Evolutionary conservation across 2,888 invertebrate species (phyloP).

Genomic region (Cremastinae sp.): DNA sequence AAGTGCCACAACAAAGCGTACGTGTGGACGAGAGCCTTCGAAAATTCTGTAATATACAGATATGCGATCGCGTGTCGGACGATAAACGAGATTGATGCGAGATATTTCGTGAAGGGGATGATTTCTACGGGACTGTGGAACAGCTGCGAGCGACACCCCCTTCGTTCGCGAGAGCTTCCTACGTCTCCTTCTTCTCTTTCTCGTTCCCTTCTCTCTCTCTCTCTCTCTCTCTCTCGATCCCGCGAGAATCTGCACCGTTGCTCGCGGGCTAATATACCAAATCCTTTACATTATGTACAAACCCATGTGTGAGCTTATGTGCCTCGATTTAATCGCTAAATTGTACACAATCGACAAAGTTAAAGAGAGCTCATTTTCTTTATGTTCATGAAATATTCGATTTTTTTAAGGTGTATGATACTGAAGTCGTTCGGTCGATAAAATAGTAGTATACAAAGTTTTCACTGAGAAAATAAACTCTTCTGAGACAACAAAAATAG

Average conservation of each 20-base stretch:
- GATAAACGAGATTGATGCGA: conserved; percentile 48
- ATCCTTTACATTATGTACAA: no score
- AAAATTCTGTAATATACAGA: neutral
- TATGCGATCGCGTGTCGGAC: conserved; percentile 33
- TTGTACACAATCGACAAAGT: no score
- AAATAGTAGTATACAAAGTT: no score
- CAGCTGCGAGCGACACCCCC: conserved; percentile 76
- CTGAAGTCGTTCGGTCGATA: no score
- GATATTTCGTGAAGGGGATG: conserved; percentile 55
- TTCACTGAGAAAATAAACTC: no score
- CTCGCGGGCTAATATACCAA: conserved; percentile 24
- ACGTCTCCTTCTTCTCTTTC: conserved; percentile 27
- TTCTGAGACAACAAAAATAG: no score
- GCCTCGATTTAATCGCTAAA: no score
- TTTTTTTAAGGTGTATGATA: no score
- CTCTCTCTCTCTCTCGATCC: conserved; percentile 25
- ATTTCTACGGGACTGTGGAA: conserved; percentile 68
- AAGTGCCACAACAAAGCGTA: conserved; percentile 17
- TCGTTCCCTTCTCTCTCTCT: conserved; percentile 15
- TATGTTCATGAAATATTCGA: no score
- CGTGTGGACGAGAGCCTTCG: neutral
- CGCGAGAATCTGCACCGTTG: neutral
- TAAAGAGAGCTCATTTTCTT: no score
- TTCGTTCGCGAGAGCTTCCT: conserved; percentile 61
- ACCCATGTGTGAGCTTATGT: no score